phyloP scores from a whole-genome alignment of 2,888 invertebrate species.

The Cybosia mesomella region DNA sequence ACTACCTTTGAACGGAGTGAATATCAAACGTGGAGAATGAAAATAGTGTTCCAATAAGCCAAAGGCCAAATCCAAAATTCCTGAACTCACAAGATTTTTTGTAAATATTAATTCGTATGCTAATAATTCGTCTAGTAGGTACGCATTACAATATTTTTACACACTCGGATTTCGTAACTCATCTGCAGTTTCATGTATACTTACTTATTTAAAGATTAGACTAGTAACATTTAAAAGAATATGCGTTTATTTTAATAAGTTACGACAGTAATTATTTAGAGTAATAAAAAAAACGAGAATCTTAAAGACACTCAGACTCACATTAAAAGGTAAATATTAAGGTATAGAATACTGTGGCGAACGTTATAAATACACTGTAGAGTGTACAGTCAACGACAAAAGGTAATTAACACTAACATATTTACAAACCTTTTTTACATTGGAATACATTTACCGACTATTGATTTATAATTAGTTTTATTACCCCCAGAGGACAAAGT shows the following conservation, averaged over 20 bases:
- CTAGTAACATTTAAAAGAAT: constrained; percentile 58
- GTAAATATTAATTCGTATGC: neutral
- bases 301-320: constrained; percentile 52
- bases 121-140: neutral
- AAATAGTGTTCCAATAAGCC: neutral
- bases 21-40: neutral
- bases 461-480: too few relatives aligned
- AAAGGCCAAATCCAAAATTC: neutral
- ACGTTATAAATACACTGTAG: constrained; percentile 21
- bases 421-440: too few relatives aligned
- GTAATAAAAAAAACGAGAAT: constrained; percentile 43
- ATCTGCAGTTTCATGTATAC: neutral
- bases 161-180: neutral
- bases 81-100: neutral
- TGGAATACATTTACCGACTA: too few relatives aligned
- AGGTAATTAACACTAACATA: too few relatives aligned
- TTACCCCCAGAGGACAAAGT: too few relatives aligned
- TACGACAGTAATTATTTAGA: constrained; percentile 47
- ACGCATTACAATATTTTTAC: neutral
- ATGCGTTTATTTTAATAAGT: constrained; percentile 57
- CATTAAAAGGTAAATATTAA: constrained; percentile 38
- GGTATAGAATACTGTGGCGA: constrained; percentile 29
- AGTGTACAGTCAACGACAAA: too few relatives aligned
- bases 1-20: neutral
- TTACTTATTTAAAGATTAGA: constrained; percentile 51